These are phyloP conservation scores for Hippasteria phrygiana DNA, from an alignment of 53 echinoderm and acorn worm genomes.

Conservation along the genomic window DNA sequence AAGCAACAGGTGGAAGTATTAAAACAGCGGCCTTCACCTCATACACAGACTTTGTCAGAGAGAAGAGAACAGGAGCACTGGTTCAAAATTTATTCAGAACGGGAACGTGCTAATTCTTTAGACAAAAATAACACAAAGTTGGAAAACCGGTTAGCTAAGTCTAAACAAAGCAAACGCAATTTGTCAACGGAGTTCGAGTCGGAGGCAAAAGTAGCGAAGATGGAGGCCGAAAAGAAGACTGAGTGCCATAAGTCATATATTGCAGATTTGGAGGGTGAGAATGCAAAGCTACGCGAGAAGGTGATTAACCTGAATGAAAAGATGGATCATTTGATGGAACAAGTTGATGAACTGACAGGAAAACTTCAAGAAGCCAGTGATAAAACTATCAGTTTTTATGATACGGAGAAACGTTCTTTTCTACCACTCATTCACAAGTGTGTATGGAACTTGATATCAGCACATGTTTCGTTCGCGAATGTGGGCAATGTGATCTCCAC, in stretches of 20 bases:
- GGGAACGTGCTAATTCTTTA: constrained; percentile 15
- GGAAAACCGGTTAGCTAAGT: constrained; percentile 7
- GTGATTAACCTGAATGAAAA: constrained; percentile 47
- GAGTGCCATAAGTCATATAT: constrained; percentile 22
- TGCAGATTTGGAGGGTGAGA: constrained; percentile 14
- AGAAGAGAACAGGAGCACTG: constrained; percentile 41
- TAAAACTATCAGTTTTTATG: constrained; percentile 35
- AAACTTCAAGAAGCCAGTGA: constrained; percentile 25
- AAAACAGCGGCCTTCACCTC: constrained; percentile 30
- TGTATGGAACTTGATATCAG: constrained; percentile 59
- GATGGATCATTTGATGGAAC: constrained; percentile 34
- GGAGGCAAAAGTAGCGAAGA: constrained; percentile 7
- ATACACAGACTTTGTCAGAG: not conserved
- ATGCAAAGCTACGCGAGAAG: constrained; percentile 37
- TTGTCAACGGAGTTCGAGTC: constrained; percentile 29
- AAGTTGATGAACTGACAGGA: constrained; percentile 47
- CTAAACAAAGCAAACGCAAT: constrained; percentile 10
- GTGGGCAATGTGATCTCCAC: constrained; percentile 44
- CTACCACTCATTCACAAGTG: constrained; percentile 56
- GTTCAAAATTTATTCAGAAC: constrained; percentile 17
- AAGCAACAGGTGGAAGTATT: constrained; percentile 29
- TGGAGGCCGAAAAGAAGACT: constrained; percentile 21
- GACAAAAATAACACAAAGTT: constrained; percentile 12
- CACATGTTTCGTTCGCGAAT: constrained; percentile 58
- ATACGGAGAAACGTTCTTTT: constrained; percentile 29